These are phyloP conservation scores for Clarias pachynema DNA, from an alignment of 2,797 vertebrate genomes.

Conservation along the genomic window DNA sequence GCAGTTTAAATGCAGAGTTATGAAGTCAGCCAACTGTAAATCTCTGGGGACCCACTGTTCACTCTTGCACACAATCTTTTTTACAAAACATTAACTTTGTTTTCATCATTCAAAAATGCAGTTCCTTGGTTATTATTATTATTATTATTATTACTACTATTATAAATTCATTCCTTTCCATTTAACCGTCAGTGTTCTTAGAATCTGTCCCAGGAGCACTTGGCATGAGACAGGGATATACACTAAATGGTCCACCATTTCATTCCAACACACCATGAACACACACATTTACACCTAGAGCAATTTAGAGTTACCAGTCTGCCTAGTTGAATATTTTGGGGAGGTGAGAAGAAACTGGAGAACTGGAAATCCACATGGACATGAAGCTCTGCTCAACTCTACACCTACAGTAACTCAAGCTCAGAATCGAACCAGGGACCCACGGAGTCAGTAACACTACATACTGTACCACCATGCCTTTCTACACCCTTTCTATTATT, in stretches of 20 bases:
- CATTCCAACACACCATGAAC: not conserved
- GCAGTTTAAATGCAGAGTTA: not conserved
- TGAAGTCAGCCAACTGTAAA: conserved; percentile 44
- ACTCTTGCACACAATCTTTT: conserved; percentile 14
- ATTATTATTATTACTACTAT: not conserved
- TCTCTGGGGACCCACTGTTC: conserved; percentile 1
- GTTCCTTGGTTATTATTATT: conserved; percentile 6
- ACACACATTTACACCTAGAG: not conserved
- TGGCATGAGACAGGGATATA: not conserved
- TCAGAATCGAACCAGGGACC: not conserved
- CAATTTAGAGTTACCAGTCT: not conserved
- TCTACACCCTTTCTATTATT: not conserved
- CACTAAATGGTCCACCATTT: not conserved
- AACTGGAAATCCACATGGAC: not conserved
- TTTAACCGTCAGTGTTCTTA: not conserved
- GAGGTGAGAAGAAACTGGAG: not conserved
- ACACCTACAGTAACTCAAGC: not conserved
- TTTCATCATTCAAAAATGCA: not conserved
- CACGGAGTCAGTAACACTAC: not conserved
- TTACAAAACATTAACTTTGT: not conserved
- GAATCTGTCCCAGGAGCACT: too few relatives aligned
- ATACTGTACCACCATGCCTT: not conserved
- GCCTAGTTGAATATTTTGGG: not conserved
- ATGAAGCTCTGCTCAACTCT: not conserved
- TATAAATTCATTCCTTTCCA: not conserved